These are phyloP conservation scores for Myiagra hebetior DNA, from an alignment of 2,113 vertebrate genomes.

Conservation along the genomic window DNA sequence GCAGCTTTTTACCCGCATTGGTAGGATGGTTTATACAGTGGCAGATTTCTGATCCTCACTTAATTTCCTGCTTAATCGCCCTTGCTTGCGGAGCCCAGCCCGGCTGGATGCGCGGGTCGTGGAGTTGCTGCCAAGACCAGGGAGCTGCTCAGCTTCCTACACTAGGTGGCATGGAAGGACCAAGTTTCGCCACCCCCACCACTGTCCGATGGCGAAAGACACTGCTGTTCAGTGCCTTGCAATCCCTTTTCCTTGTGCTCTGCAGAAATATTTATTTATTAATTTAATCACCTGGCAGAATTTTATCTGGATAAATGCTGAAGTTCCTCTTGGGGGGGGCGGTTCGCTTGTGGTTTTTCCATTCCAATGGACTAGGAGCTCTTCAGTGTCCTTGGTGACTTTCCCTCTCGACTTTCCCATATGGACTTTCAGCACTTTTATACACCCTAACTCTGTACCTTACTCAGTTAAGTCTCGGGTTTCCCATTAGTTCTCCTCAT, in stretches of 20 bases:
- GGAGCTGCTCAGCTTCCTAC: conserved; percentile 41
- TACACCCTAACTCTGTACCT: not conserved
- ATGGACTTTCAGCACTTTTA: not conserved
- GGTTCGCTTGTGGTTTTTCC: not conserved
- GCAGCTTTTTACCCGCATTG: not conserved
- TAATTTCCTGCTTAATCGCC: not conserved
- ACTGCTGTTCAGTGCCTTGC: not conserved
- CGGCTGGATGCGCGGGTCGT: not conserved
- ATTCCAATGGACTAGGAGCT: conserved; percentile 7
- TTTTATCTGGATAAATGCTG: not conserved
- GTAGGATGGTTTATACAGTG: not conserved
- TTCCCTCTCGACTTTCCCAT: not conserved
- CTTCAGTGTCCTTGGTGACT: not conserved
- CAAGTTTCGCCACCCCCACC: not conserved
- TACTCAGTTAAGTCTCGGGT: not conserved
- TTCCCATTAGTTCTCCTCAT: not conserved
- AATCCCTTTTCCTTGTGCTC: not conserved
- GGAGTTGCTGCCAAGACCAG: not conserved
- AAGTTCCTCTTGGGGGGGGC: not conserved
- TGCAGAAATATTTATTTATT: not conserved
- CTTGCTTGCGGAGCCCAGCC: not conserved
- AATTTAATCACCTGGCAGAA: not conserved
- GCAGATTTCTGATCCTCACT: not conserved
- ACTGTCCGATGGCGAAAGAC: not conserved
- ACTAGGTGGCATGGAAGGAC: conserved; percentile 74